Base-by-base conservation (phyloP, 1,140 invertebrate genomes). In the Drosophila busckii region DNA sequence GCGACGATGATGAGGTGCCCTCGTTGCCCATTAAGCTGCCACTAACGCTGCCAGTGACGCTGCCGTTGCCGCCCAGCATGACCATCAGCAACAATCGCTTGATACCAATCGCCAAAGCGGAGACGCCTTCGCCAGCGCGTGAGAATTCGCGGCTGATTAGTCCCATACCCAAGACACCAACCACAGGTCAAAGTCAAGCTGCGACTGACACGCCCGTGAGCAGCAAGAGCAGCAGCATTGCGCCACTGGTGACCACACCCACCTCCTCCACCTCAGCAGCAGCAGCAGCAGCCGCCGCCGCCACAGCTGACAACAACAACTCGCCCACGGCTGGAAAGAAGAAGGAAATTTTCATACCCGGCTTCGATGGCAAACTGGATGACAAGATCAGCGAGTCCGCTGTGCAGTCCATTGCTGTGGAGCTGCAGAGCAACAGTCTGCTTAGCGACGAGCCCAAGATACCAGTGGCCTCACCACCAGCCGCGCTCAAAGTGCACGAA, bases 311-410 rank as follows among this genome's bases (percentile, higher is more conserved):
- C 1, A 32, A 54, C 4, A 60, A 28, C 0, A 40, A 26, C 5
- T 66, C 67, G 1, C 62, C 83, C 6, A 58, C 64, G 37, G 37
- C 1, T 26, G 49, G 16, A 42, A 37, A 87, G 67, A 90, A 90
- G 65, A 90, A 91, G 67, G 91, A 93, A 13, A 91, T 91, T 61
- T 90, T 92, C 23, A 93, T 93, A 42, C 91, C 92, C 4, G 92
- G 92, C 1, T 94, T 93, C 75, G 92, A 92, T 41, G 89, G 89
- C 2, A 90, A 92, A 55, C 90, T 92, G 5, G 92, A 94, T 64
- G 92, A 93, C 50, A 90, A 90, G 32, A 91, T 93, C n/a, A 93
- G 94, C 80, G 93, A 95, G 76, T 93, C 92, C 48, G 94, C 94
- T 0, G 92, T 95, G 1, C 93, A 94, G 67, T 93, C 92, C 16